phyloP scores from a whole-genome alignment of 2,888 invertebrate species.

The Hanleya hanleyi region DNA sequence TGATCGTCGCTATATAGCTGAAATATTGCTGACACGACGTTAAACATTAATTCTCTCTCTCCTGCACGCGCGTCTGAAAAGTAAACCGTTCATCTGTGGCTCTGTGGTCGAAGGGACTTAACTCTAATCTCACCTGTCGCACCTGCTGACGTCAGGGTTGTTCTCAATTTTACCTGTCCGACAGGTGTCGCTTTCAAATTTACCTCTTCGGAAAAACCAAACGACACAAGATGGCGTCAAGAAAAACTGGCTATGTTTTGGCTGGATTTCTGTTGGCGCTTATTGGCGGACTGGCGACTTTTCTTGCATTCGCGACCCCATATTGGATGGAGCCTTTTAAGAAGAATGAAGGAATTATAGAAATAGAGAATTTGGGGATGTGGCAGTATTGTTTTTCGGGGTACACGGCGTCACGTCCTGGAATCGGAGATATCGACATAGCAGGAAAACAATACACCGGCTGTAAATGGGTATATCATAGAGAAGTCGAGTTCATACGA shows the following conservation, averaged over 20 bases:
- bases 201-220: neutral
- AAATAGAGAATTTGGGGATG: neutral
- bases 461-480: neutral
- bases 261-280: neutral
- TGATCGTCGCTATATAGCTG: too few relatives aligned
- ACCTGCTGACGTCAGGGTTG: too few relatives aligned
- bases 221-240: neutral
- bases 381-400: conserved; percentile 2
- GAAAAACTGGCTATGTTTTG: neutral
- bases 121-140: too few relatives aligned
- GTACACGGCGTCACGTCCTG: neutral
- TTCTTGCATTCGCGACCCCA: neutral
- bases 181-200: neutral
- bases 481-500: neutral
- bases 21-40: too few relatives aligned
- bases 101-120: too few relatives aligned
- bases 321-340: conserved; percentile 7
- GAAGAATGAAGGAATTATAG: neutral
- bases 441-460: conserved; percentile 1
- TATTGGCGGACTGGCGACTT: neutral
- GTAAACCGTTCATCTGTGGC: too few relatives aligned
- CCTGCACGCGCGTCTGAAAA: too few relatives aligned
- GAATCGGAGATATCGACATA: neutral
- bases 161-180: conserved; percentile 11
- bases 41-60: too few relatives aligned